A percentile compares a stretch with the other conserved stretches of the same genome.
phyloP scores from a whole-genome alignment of 2,888 invertebrate genomes.

The Drosophila leonis region DNA sequence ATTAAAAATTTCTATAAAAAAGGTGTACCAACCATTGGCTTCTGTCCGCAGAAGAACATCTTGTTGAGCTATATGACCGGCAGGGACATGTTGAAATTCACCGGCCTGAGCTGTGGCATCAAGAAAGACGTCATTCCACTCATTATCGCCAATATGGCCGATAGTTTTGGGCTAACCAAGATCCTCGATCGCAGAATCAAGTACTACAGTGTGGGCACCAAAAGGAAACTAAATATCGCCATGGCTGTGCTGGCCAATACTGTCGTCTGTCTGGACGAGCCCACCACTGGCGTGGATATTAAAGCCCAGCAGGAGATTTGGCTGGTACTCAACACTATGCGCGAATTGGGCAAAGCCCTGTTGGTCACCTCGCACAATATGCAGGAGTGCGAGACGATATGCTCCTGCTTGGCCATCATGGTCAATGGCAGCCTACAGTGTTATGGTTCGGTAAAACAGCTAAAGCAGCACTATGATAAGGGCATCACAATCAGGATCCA shows the following conservation, averaged over 20 bases:
- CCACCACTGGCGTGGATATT: conserved; percentile 86
- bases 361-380: conserved; percentile 93
- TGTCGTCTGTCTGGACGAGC: conserved; percentile 89
- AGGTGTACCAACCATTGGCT: conserved; percentile 87
- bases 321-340: conserved; percentile 89
- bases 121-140: conserved; percentile 75
- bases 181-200: conserved; percentile 87
- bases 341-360: conserved; percentile 89
- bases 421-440: conserved; percentile 90
- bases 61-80: conserved; percentile 89
- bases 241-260: conserved; percentile 89
- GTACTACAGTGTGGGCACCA: conserved; percentile 89
- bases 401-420: conserved; percentile 91
- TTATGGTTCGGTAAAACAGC: conserved; percentile 89
- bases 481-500: conserved; percentile 84
- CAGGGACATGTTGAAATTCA: conserved; percentile 88
- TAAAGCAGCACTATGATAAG: conserved; percentile 89
- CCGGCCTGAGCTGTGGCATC: conserved; percentile 88
- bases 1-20: conserved; percentile 86
- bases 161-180: conserved; percentile 86
- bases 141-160: conserved; percentile 76
- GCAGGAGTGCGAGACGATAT: conserved; percentile 93
- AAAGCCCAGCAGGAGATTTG: conserved; percentile 89
- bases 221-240: conserved; percentile 90
- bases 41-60: conserved; percentile 90